Evolutionary conservation across 30 jellyfish, hydroid and myxozoan species (phyloP), one percentile per base, ranked within the genome.

Genomic region (Aurelia aurita): DNA sequence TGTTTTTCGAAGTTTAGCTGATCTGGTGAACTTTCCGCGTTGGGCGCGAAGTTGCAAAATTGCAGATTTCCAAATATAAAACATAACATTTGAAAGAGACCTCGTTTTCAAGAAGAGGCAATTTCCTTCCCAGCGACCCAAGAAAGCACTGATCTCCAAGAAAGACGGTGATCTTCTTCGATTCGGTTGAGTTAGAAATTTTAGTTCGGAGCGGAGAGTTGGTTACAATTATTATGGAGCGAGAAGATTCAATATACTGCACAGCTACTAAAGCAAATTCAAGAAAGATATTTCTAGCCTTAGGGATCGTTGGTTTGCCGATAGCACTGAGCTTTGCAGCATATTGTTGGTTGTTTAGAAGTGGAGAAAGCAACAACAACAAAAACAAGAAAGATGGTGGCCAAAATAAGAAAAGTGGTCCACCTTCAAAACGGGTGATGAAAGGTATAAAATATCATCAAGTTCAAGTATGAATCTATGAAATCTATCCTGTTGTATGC

Each of bases 221-320:
- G 43, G 51, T 39, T 8, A 39, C 51, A 39, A 39, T 39, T 0
- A 39, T 39, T 39, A 78, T 78, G 89, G 89, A 78, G 22, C 25
- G 89, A 78, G 77, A 45, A 22, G 13, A 26, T 59, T 13, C 31
- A 2, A 8, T 60, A 15, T 78, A 55, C 25, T 47, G 80, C 19
- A 19, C 80, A 16, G 55, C 80, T 13, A 25, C 71, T 2, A 78
- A 51, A 44, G 80, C 43, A 28, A 16, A 15, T 60, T 45, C 76
- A 60, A 78, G 44, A 15, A 78, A 78, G 39, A 45, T 78, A 20
- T 27, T 78, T 19, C 35, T 78, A 61, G 72, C 67, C 0, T 21
- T 78, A 16, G 89, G 80, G 15, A 29, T 58, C 0, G 12, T 39
- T 49, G 85, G 85, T 22, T 26, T 82, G 74, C 91, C 91, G 15